Evolutionary conservation across 2,888 invertebrate genomes (phyloP).

Genomic region (Drosophila niveifrons): DNA sequence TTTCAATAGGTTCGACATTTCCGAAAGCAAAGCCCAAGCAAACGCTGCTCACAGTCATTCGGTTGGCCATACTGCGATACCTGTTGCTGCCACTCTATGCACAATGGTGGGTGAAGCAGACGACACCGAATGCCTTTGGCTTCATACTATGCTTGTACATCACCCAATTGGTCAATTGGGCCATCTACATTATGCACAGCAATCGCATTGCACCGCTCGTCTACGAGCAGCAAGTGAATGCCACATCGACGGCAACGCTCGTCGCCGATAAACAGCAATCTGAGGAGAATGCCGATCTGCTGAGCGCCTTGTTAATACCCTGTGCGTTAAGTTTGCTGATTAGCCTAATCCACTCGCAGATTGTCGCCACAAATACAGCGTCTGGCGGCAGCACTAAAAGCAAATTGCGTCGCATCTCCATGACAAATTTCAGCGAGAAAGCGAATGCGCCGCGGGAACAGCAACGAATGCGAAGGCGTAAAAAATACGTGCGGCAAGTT

Average conservation of each 20-base stretch:
- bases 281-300: slow-evolving; percentile 87
- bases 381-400: slow-evolving; percentile 68
- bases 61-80: slow-evolving; percentile 92
- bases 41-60: slow-evolving; percentile 93
- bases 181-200: slow-evolving; percentile 84
- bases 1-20: slow-evolving; percentile 93
- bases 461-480: slow-evolving; percentile 78
- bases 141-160: slow-evolving; percentile 92
- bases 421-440: slow-evolving; percentile 67
- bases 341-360: slow-evolving; percentile 92
- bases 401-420: slow-evolving; percentile 82
- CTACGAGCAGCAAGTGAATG: slow-evolving; percentile 45
- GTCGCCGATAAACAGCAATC: slow-evolving; percentile 40
- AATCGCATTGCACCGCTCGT: slow-evolving; percentile 64
- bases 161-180: slow-evolving; percentile 88
- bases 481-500: slow-evolving; percentile 83
- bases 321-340: slow-evolving; percentile 90
- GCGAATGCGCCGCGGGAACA: slow-evolving; percentile 67
- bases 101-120: slow-evolving; percentile 96
- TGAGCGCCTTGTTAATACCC: slow-evolving; percentile 91
- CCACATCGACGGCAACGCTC: slow-evolving; percentile 18
- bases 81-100: slow-evolving; percentile 93
- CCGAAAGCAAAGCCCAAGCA: slow-evolving; percentile 98
- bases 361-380: slow-evolving; percentile 89
- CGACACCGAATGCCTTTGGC: slow-evolving; percentile 91